phyloP scores from a whole-genome alignment of 2,797 vertebrate genomes.

The Adelosebastes latens region DNA sequence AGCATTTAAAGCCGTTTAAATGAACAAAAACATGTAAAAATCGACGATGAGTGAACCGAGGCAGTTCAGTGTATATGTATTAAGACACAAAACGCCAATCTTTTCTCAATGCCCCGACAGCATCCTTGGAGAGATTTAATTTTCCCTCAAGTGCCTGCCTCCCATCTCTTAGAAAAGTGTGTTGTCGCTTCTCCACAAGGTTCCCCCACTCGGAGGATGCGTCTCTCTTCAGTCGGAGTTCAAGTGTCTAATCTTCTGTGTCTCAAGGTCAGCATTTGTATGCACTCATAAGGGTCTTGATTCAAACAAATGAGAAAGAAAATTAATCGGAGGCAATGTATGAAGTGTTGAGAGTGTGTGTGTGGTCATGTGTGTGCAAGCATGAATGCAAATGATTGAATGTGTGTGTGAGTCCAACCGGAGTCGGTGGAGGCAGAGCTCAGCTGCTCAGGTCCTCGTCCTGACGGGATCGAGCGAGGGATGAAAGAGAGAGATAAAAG shows the following conservation, averaged over 20 bases:
- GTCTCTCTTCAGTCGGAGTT: constrained; percentile 68
- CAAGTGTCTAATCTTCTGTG: constrained; percentile 73
- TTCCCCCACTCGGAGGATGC: constrained; percentile 62
- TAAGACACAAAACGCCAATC: constrained; percentile 65
- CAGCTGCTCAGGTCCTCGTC: constrained; percentile 61
- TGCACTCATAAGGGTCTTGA: constrained; percentile 65
- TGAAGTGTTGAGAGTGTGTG: constrained; percentile 35
- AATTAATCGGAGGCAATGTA: constrained; percentile 64
- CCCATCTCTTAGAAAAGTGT: constrained; percentile 70
- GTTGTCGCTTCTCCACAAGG: constrained; percentile 70
- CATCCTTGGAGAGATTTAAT: constrained; percentile 81
- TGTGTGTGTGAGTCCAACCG: constrained; percentile 6
- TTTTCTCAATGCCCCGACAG: constrained; percentile 63
- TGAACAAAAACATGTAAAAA: constrained; percentile 54
- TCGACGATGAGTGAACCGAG: constrained; percentile 23
- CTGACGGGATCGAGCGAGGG: constrained; percentile 52
- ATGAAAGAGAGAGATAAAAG: constrained; percentile 74
- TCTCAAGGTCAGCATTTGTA: constrained; percentile 75
- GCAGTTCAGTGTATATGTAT: constrained; percentile 29
- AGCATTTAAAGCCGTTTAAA: constrained; percentile 29
- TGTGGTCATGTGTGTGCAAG: not conserved
- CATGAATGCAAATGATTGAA: constrained; percentile 42
- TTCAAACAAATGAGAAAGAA: constrained; percentile 73
- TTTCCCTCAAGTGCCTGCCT: constrained; percentile 76
- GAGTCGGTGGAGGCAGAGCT: constrained; percentile 49